Evolutionary conservation across 2,113 vertebrate genomes (phyloP).

Genomic region (Cryptotis parvus): DNA sequence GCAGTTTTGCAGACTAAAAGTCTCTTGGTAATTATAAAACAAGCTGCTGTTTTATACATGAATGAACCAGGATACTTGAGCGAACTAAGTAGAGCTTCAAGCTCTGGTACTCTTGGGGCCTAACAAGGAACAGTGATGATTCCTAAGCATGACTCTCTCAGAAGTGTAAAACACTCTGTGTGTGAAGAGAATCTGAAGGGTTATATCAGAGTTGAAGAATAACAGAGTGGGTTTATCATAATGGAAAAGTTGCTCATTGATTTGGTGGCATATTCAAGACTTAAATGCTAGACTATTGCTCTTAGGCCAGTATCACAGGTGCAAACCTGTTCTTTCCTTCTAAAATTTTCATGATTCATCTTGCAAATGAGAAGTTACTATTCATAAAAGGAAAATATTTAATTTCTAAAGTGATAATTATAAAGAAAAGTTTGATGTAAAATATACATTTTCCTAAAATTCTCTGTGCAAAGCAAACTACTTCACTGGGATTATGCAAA

Average conservation of each 20-base stretch:
- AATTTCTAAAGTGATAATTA: background rate
- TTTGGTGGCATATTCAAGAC: background rate
- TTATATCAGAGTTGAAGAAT: background rate
- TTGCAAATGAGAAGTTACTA: background rate
- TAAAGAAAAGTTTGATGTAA: background rate
- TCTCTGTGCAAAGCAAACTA: background rate
- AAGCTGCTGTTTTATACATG: conserved; percentile 42
- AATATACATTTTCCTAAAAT: conserved; percentile 31
- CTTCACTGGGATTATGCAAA: background rate
- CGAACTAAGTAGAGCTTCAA: conserved; percentile 37
- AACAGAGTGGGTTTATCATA: background rate
- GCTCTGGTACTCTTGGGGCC: background rate
- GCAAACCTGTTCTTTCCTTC: background rate
- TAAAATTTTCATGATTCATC: conserved; percentile 13
- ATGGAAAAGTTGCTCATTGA: background rate
- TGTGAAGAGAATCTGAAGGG: background rate
- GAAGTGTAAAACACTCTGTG: background rate
- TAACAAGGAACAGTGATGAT: background rate
- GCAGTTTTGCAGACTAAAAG: background rate
- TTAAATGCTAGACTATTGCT: background rate
- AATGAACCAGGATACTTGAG: background rate
- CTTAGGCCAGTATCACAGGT: background rate
- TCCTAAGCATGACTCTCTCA: background rate
- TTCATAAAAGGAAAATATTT: conserved; percentile 26
- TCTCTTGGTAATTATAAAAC: conserved; percentile 3